phyloP scores from a whole-genome alignment of 2,113 vertebrate species.

The Apaloderma vittatum region DNA sequence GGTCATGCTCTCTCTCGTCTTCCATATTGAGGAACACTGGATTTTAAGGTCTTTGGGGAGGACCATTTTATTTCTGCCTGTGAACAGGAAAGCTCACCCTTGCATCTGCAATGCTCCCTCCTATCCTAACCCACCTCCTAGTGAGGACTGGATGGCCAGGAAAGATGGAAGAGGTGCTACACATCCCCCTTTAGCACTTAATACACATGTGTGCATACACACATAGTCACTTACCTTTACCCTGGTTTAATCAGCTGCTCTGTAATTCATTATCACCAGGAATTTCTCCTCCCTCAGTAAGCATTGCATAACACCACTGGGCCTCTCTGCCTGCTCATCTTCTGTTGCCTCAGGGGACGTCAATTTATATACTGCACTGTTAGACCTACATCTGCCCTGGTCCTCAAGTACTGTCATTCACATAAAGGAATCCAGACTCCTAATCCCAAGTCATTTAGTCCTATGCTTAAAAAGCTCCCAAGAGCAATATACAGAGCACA shows the following conservation, averaged over 20 bases:
- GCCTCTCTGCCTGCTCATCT: not conserved
- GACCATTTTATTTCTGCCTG: not conserved
- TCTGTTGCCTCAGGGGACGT: not conserved
- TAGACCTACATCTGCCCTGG: not conserved
- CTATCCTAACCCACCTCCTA: not conserved
- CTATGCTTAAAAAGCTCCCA: not conserved
- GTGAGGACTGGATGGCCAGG: not conserved
- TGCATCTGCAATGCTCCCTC: not conserved
- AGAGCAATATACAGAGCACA: not conserved
- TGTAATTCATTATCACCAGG: not conserved
- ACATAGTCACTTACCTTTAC: not conserved
- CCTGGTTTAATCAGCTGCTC: not conserved
- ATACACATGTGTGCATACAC: rapidly evolving
- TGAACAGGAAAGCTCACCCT: not conserved
- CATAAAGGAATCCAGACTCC: not conserved
- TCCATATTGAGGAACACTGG: not conserved
- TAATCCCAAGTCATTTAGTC: not conserved
- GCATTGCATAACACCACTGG: not conserved
- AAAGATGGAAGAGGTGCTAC: not conserved
- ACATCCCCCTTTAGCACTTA: not conserved
- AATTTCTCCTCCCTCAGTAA: conserved; percentile 30
- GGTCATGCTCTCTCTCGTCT: rapidly evolving
- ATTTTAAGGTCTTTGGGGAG: not conserved
- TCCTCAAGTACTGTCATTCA: not conserved
- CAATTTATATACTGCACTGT: not conserved